Evolutionary conservation across 1,140 invertebrate genomes (phyloP), one percentile per base, ranked within the genome.

Genomic region (Ceratosolen fusciceps): DNA sequence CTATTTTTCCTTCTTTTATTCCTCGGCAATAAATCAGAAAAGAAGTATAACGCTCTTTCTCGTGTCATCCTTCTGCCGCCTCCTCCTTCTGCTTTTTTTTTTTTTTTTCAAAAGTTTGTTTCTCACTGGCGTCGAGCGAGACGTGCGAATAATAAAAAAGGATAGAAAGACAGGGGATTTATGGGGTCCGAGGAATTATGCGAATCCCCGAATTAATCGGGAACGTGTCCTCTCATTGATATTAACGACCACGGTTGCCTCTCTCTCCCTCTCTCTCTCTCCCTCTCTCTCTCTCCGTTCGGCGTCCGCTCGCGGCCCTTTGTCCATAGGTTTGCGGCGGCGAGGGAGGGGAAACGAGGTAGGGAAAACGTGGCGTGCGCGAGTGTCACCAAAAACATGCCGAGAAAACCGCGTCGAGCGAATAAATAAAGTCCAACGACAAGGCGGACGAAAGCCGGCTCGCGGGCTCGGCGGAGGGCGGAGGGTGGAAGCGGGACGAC

Each of bases 121-220:
- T 62, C 58, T 62, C 12, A 34, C 14, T 19, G 19, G 29, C 16
- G 29, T 16, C n/a, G n/a, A 34, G n/a, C 24, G 31, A 47, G 24
- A 60, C 16, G 58, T 10, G 54, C 34, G 43, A 29, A 65, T 9
- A 29, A 65, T 9, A 24, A 52, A 49, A 56, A 26, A 56, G 29
- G 74, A 60, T 49, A 62, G 26, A n/a, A 21, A 26, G 10, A 37
- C 24, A 26, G 34, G 47, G 5, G 47, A 75, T 62, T 75, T 60
- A 78, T 74, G 43, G 47, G 24, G 34, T 67, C 12, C 43, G 5
- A 52, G 39, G 67, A 72, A 73, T 67, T 58, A 71, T 43, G 73
- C 71, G 43, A 79, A 72, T 58, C 39, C 39, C 19, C 21, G 68
- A 81, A 74, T 76, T 76, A 68, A 76, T 65, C 73, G 73, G 39